Conservation (phyloP, 2,888 invertebrate species). For the Dryomyza anilis region DNA sequence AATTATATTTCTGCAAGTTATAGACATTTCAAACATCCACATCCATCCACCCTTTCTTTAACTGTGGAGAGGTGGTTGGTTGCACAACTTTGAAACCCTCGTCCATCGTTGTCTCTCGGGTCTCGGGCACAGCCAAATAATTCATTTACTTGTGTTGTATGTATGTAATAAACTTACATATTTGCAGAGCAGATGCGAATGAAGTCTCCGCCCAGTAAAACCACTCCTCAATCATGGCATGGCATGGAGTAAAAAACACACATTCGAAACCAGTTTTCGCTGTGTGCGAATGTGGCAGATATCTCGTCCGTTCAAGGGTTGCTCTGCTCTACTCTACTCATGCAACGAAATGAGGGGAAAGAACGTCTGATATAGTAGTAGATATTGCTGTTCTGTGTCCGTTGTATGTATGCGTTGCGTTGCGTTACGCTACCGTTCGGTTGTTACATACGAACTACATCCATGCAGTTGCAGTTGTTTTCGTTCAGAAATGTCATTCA, state of each 20-base stretch:
- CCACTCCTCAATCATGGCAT: background rate
- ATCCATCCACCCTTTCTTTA: no score
- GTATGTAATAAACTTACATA: background rate
- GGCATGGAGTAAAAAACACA: background rate
- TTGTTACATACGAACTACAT: no score
- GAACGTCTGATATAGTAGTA: background rate
- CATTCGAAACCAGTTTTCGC: background rate
- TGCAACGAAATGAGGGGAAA: background rate
- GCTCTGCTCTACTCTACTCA: constrained; percentile 17
- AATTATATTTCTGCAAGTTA: no score
- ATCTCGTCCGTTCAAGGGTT: constrained; percentile 6
- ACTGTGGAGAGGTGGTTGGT: no score
- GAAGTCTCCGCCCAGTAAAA: constrained; percentile 16
- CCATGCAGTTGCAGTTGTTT: background rate
- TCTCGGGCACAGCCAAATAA: no score
- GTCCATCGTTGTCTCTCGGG: no score
- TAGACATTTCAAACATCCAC: no score
- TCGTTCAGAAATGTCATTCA: background rate
- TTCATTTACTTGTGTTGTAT: background rate
- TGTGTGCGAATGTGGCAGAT: constrained; percentile 8
- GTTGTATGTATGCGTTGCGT: background rate
- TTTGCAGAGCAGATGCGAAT: background rate
- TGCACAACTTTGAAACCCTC: no score
- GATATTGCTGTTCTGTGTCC: background rate
- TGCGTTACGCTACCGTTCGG: no score